These are phyloP conservation scores for Prionailurus viverrinus DNA, from an alignment of 2,113 vertebrate species.

Conservation along the genomic window DNA sequence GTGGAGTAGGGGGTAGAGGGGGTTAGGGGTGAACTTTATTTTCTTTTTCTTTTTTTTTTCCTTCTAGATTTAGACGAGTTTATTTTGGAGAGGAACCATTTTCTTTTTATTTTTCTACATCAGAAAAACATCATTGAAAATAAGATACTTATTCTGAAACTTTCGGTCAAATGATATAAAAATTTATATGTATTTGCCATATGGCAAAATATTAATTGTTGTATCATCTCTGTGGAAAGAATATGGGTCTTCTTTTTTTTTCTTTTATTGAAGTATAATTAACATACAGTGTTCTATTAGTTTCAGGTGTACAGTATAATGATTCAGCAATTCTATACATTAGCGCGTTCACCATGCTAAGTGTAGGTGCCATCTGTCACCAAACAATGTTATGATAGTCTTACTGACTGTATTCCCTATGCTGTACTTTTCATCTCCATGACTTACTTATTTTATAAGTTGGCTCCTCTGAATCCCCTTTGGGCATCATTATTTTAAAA, in stretches of 20 bases:
- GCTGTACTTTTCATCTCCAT: neutral
- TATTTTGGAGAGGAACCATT: neutral
- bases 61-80: too few relatives aligned
- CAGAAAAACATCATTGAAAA: neutral
- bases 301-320: neutral
- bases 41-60: neutral
- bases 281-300: neutral
- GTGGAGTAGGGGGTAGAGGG: neutral
- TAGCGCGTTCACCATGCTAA: neutral
- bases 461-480: neutral
- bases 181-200: neutral
- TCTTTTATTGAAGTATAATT: neutral
- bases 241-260: neutral
- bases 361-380: neutral
- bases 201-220: neutral
- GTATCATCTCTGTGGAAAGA: neutral
- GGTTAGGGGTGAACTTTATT: neutral
- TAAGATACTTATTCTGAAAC: neutral
- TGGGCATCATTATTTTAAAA: neutral
- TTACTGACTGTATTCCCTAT: neutral
- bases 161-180: neutral
- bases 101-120: neutral
- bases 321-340: neutral
- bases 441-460: neutral
- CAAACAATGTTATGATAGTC: neutral